A percentile compares a stretch with the other conserved stretches of the same genome.
phyloP scores from a whole-genome alignment of 2,113 vertebrate genomes.

The Guaruba guarouba region DNA sequence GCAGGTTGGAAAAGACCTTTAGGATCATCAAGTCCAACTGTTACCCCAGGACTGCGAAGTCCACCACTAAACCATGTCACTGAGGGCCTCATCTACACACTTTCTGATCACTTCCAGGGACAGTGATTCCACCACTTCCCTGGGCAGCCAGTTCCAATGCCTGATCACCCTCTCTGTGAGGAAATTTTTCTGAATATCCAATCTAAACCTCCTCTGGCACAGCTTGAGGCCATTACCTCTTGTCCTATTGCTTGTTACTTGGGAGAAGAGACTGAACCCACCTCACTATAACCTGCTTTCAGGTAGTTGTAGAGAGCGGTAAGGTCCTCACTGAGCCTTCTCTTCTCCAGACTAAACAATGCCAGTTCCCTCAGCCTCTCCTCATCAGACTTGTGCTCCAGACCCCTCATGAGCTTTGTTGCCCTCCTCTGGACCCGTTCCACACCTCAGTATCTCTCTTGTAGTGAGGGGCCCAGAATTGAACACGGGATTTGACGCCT shows the following conservation, averaged over 20 bases:
- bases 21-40: not conserved
- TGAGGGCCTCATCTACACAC: not conserved
- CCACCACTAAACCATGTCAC: not conserved
- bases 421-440: not conserved
- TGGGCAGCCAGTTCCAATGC: not conserved
- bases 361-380: not conserved
- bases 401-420: not conserved
- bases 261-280: not conserved
- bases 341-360: not conserved
- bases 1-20: not conserved
- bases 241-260: not conserved
- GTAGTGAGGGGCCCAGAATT: not conserved
- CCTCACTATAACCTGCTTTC: not conserved
- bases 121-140: not conserved
- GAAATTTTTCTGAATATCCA: not conserved
- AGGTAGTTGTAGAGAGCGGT: not conserved
- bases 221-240: not conserved
- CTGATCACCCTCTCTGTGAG: not conserved
- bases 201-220: not conserved
- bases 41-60: not conserved
- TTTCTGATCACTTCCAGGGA: not conserved
- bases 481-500: not conserved
- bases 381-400: not conserved
- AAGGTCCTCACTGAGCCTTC: not conserved
- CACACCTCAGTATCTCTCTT: not conserved